Base-by-base conservation (phyloP, 1,140 invertebrate species). In the Berghia stephanieae region DNA sequence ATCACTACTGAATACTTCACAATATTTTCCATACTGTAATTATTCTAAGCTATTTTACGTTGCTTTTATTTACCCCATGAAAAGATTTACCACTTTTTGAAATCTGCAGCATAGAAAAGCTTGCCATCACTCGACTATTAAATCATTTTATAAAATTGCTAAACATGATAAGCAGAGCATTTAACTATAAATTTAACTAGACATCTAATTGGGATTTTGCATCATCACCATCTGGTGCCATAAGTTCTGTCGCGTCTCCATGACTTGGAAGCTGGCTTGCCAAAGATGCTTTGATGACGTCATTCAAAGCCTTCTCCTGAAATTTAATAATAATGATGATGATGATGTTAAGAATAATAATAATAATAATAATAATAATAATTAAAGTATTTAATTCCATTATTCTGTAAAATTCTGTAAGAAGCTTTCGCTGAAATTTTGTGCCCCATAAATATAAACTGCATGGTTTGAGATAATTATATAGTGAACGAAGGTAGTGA, bases 251-350 rank as follows among this genome's bases (percentile, higher is more conserved):
- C 16, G 18, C 38, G 1, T 40, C 69, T n/a, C 10, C 27, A 27
- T 66, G 8, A 42, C 70, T 79, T 57, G 84, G 81, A 52, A 88
- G 80, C 79, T 88, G 86, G 69, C 81, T 87, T 55, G 86, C 86
- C n/a, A 87, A 80, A 42, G 85, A 86, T 5, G 85, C 75, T 66
- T 87, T 83, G 76, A 88, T 87, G 13, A 88, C 80, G 16, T 82
- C 82, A 38, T 80, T 79, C 31, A 88, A 72, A 4, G 78, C 74
- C 16, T 83, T 78, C 60, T 57, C 82, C 86, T 88, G 79, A 36
- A 27, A 31, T 5, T 13, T 0, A 46, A 63, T 21, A 5, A 8
- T 52, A 36, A 13, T 49, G 10, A 49, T 49, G 10, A 49, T 49
- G n/a, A 27, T 5, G 5, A 72, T 49, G 69, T 44, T 16, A 34